Percentiles rank a stretch among this genome's conserved stretches.
Evolutionary conservation across 2,888 invertebrate genomes (phyloP).

Genomic region (Cephalotes varians): DNA sequence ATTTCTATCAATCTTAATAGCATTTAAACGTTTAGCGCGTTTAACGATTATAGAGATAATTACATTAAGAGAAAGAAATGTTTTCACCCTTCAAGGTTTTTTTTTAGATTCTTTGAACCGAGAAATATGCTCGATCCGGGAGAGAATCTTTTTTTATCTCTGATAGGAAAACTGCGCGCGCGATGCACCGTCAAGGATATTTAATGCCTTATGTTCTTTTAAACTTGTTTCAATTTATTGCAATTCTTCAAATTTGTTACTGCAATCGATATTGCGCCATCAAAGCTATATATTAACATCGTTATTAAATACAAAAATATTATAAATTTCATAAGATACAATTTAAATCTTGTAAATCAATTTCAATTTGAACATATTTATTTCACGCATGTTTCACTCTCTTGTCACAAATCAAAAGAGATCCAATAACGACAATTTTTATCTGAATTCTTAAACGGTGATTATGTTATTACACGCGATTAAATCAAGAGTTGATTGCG

Average conservation of each 20-base stretch:
- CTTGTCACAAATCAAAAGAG: not conserved
- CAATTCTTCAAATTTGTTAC: not conserved
- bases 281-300: not conserved
- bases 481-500: constrained; percentile 34
- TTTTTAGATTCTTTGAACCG: constrained; percentile 39
- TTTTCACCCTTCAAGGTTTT: not conserved
- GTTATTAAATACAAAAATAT: not conserved
- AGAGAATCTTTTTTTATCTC: constrained; percentile 67
- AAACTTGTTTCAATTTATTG: not conserved
- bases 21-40: not conserved
- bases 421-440: not conserved
- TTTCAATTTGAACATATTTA: constrained; percentile 1
- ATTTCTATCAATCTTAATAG: not conserved
- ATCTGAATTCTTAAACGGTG: not conserved
- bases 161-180: constrained; percentile 24
- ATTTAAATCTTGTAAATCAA: not conserved
- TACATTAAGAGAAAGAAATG: not conserved
- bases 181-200: not conserved
- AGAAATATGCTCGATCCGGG: constrained; percentile 51
- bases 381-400: not conserved
- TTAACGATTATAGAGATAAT: not conserved
- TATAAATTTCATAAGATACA: not conserved
- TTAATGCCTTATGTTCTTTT: constrained; percentile 59
- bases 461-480: constrained; percentile 6
- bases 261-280: not conserved